A percentile compares a stretch with the other conserved stretches of the same genome.
Conservation (phyloP, 1,140 invertebrate genomes). For the Drosophila virilis region DNA sequence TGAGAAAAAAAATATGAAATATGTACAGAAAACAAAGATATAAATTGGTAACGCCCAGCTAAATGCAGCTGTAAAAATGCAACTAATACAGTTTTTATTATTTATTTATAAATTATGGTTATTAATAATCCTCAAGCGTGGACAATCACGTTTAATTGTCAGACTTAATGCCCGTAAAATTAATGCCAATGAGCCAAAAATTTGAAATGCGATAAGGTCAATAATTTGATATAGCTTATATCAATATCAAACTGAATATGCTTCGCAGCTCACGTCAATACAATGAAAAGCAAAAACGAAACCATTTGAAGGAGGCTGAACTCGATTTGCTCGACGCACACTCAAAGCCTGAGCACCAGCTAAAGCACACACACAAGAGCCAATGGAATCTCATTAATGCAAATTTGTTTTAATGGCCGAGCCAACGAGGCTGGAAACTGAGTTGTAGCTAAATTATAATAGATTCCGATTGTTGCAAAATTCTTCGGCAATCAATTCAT, state of each 20-base stretch:
- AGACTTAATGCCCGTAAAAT: slow-evolving; percentile 26
- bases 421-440: slow-evolving; percentile 35
- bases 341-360: not conserved
- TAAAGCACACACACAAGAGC: not conserved
- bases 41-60: not conserved
- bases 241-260: slow-evolving; percentile 2
- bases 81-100: slow-evolving; percentile 11
- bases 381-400: slow-evolving; percentile 41
- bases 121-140: slow-evolving; percentile 13
- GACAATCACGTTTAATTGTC: slow-evolving; percentile 35
- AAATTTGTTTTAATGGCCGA: slow-evolving; percentile 40
- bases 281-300: slow-evolving; percentile 56
- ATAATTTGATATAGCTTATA: slow-evolving; percentile 45
- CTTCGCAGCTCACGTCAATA: slow-evolving; percentile 7
- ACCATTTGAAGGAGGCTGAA: slow-evolving; percentile 45
- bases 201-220: slow-evolving; percentile 68
- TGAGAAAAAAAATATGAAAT: not conserved
- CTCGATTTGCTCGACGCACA: not conserved
- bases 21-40: not conserved
- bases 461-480: slow-evolving; percentile 51
- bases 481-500: slow-evolving; percentile 13
- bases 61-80: not conserved
- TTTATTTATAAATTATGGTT: slow-evolving; percentile 2
- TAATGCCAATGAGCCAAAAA: slow-evolving; percentile 24
- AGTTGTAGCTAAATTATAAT: slow-evolving; percentile 50